Base-by-base conservation (phyloP, 2,113 vertebrate species). In the Mandrillus leucophaeus region DNA sequence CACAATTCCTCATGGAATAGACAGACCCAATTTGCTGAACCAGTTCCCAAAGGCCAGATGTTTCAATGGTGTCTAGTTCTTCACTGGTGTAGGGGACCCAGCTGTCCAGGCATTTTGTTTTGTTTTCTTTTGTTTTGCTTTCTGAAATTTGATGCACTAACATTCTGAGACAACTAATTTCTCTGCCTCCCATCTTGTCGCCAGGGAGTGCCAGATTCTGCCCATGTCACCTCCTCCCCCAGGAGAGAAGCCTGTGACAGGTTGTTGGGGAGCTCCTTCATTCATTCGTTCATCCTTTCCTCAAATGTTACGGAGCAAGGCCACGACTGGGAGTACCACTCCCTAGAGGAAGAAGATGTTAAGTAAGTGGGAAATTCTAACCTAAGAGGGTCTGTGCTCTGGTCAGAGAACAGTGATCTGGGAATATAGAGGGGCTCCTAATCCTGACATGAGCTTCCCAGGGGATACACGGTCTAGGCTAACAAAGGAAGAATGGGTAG, bases 271-370 rank as follows among this genome's bases (percentile, higher is more conserved):
- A 5, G 13, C 16, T 48, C 12, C 35, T 82, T 78, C 40, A 5
- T 52, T 40, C 48, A 11, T 17, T 45, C 27, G 22, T 5, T 79
- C 30, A 35, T 30, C 48, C 18, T 38, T 68, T 78, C 52, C 45
- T n/a, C 14, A 66, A 0, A 59, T 48, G 13, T 64, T 32, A 13
- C 11, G 48, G n/a, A 45, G 23, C 7, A 8, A 22, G 57, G 78
- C 57, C 73, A 16, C 0, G 0, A 0, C 43, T 27, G 12, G 18
- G 13, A 27, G 12, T 45, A 22, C 23, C 2, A n/a, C 9, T 17
- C 18, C n/a, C n/a, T n/a, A n/a, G 11, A 83, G 61, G 61, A 52
- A 40, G 80, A 83, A 79, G 18, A 59, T 8, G 18, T 9, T 32
- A 48, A 38, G 66, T 23, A 22, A 52, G 11, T 8, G 17, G 13